Evolutionary conservation across 2,113 vertebrate genomes (phyloP).

Genomic region (Petromus typicus): DNA sequence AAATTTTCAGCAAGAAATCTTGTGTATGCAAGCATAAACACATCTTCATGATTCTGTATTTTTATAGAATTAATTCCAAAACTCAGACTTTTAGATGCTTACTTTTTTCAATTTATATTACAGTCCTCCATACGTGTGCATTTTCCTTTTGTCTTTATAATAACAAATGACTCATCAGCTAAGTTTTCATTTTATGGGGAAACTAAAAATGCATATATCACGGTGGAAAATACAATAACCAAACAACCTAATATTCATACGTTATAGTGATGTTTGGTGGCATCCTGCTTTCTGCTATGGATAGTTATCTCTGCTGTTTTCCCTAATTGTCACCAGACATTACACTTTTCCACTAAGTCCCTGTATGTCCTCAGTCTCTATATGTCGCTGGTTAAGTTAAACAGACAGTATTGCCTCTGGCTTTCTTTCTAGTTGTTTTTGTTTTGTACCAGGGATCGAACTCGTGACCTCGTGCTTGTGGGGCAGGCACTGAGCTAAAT

Average conservation of each 20-base stretch:
- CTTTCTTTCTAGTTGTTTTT: neutral
- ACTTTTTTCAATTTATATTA: neutral
- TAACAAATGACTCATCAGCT: neutral
- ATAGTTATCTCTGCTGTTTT: neutral
- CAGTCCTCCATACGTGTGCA: neutral
- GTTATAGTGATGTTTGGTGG: neutral
- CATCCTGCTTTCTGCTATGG: neutral
- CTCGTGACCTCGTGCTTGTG: no score
- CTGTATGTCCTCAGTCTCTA: neutral
- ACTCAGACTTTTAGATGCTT: neutral
- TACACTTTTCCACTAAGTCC: neutral
- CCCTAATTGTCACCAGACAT: neutral
- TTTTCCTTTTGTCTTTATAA: slow-evolving; percentile 13
- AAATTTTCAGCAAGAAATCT: neutral
- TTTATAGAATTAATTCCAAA: neutral
- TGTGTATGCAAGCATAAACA: neutral
- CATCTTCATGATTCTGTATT: neutral
- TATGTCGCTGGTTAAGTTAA: neutral
- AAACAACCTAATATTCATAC: neutral
- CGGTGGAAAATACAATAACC: neutral
- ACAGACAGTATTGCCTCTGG: neutral
- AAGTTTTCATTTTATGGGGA: neutral
- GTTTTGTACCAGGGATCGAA: no score
- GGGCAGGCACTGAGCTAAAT: no score
- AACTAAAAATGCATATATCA: neutral